Evolutionary conservation across 2,113 vertebrate genomes (phyloP), one percentile per base, ranked within the genome.

Genomic region (Anarrhichthys ocellatus): DNA sequence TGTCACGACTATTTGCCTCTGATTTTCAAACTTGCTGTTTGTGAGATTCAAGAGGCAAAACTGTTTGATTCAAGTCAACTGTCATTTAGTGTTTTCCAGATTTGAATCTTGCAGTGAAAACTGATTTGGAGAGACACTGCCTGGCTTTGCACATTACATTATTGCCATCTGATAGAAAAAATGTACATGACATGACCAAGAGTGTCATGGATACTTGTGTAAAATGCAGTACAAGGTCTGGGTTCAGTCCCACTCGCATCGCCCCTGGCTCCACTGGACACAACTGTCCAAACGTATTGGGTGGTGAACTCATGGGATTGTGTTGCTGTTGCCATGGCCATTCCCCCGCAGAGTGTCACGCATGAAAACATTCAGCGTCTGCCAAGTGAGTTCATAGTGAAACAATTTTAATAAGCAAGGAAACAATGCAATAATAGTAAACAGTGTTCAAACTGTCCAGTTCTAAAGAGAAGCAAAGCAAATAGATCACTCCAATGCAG

Each of bases 101-200:
- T 61, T 11, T 22, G 2, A 68, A 52, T 32, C 63, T 1, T 48
- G 5, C 14, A 13, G n/a, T 11, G 18, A 27, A 59, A 65, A 15
- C 34, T 38, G 1, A 72, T 65, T 3, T 63, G n/a, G 48, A 36
- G 15, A 6, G 8, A 40, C 24, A 54, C 6, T 24, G 34, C 63
- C 22, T 24, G 22, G 20, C 44, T 54, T 62, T 58, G 18, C 34
- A 52, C 5, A 6, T 34, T 64, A 14, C 38, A 32, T 10, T 36
- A 63, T 54, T 52, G 15, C 22, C 14, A 27, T 50, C 36, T 70
- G 14, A 70, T 62, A 58, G 24, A 9, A 18, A 24, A 44, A 69
- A 38, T 34, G 64, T 44, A 84, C 46, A 34, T 18, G n/a, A 52
- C 34, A 34, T 77, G 29, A 44, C 67, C 65, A 70, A 56, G n/a